Percentiles rank a stretch among this genome's conserved stretches.
These are phyloP conservation scores for Drosophila siamana DNA, from an alignment of 2,888 invertebrate species.

Conservation along the genomic window DNA sequence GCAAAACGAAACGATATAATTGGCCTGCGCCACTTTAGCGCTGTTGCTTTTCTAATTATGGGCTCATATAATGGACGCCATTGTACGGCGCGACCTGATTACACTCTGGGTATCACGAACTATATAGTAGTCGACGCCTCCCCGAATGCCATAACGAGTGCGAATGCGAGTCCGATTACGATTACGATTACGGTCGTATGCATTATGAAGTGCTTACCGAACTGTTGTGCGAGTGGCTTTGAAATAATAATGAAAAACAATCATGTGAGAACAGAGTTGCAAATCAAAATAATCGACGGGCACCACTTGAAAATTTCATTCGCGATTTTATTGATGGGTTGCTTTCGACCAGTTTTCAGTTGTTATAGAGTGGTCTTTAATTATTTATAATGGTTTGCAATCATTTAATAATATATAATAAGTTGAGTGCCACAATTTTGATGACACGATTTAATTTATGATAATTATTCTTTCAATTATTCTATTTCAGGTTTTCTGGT, in stretches of 20 bases:
- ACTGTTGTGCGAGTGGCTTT: not conserved
- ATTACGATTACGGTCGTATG: not conserved
- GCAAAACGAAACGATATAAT: constrained; percentile 45
- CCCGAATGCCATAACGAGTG: constrained; percentile 6
- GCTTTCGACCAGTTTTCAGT: not conserved
- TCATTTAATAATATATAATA: not conserved
- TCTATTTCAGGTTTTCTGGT: too few relatives aligned
- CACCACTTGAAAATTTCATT: not conserved
- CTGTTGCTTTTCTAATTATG: constrained; percentile 49
- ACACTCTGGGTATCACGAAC: constrained; percentile 13
- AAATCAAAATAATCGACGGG: not conserved
- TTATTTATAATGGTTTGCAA: not conserved
- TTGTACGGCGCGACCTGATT: constrained; percentile 41
- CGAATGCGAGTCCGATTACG: constrained; percentile 9
- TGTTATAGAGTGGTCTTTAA: too few relatives aligned
- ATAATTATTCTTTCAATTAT: not conserved
- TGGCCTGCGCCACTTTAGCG: constrained; percentile 34
- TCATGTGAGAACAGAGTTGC: not conserved
- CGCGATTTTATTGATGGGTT: not conserved
- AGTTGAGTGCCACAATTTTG: not conserved
- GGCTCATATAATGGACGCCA: constrained; percentile 46
- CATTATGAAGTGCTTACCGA: not conserved
- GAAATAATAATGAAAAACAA: not conserved
- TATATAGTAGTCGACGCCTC: not conserved
- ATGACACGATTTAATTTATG: not conserved